phyloP scores from a whole-genome alignment of 2,113 vertebrate species.

The Monopterus albus region DNA sequence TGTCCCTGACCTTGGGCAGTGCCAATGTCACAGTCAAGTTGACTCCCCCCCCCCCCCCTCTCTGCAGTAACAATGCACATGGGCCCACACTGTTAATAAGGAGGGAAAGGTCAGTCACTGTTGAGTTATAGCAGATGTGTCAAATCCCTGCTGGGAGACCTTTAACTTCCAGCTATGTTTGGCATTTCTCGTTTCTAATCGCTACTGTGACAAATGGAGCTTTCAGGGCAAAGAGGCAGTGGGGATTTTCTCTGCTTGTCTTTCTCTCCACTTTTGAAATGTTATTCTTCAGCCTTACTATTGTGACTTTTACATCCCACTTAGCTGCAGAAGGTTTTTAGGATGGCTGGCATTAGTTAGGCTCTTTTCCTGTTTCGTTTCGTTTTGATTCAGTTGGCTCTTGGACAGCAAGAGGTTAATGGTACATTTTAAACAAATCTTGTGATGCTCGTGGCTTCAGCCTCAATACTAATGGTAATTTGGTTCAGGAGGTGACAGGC shows the following conservation, averaged over 20 bases:
- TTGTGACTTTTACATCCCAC: conserved; percentile 24
- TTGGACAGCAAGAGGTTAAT: not conserved
- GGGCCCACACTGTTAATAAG: conserved; percentile 79
- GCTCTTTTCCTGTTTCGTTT: not conserved
- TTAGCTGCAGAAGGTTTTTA: not conserved
- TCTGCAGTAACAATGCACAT: conserved; percentile 72
- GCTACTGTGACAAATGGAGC: conserved; percentile 82
- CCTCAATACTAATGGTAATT: too few relatives aligned
- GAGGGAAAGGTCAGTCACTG: conserved; percentile 84
- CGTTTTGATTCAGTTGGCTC: not conserved
- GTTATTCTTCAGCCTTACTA: not conserved
- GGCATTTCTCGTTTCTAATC: conserved; percentile 86
- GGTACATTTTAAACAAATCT: not conserved
- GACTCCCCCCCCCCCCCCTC: too few relatives aligned
- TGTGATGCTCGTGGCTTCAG: too few relatives aligned
- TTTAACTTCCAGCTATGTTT: conserved; percentile 86
- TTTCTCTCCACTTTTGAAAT: conserved; percentile 24
- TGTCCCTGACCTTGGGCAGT: conserved; percentile 59
- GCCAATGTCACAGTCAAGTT: conserved; percentile 65
- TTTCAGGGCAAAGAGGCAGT: conserved; percentile 75
- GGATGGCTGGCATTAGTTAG: not conserved
- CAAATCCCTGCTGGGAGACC: conserved; percentile 85
- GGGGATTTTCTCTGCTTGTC: conserved; percentile 59
- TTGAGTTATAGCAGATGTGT: conserved; percentile 84
- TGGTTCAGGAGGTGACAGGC: not conserved